Conservation (phyloP, 2,888 invertebrate species). For the Keiferia lycopersicella region DNA sequence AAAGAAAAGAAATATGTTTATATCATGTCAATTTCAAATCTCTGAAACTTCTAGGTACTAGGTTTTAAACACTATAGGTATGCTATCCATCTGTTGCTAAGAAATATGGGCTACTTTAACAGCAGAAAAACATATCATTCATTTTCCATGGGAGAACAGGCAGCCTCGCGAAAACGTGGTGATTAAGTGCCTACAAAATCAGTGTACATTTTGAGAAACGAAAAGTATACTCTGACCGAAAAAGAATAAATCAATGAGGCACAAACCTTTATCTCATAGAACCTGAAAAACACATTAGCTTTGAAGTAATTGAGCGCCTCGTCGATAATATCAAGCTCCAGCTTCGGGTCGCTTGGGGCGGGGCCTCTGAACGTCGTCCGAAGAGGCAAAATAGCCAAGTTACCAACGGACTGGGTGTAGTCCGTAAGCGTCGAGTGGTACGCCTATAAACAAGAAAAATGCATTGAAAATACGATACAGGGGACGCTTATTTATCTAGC, state of each 20-base stretch:
- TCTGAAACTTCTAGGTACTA: too few relatives aligned
- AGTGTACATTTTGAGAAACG: neutral
- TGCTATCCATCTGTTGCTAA: too few relatives aligned
- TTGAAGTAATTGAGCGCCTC: conserved; percentile 98
- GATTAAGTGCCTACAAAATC: too few relatives aligned
- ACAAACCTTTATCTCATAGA: conserved; percentile 97
- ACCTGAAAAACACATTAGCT: conserved; percentile 99
- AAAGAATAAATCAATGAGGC: too few relatives aligned
- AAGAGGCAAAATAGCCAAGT: conserved; percentile 95
- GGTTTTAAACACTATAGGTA: too few relatives aligned
- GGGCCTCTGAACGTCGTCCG: conserved; percentile 96
- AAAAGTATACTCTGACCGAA: too few relatives aligned
- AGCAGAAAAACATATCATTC: too few relatives aligned
- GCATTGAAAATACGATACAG: neutral
- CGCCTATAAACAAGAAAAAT: conserved; percentile 83
- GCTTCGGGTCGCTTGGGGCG: conserved; percentile 85
- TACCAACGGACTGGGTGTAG: conserved; percentile 89
- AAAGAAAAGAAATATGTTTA: too few relatives aligned
- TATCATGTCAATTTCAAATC: too few relatives aligned
- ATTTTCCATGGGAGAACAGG: too few relatives aligned
- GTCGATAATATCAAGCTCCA: conserved; percentile 95
- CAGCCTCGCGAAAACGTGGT: too few relatives aligned
- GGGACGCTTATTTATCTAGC: neutral
- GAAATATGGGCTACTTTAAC: too few relatives aligned
- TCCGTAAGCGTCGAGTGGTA: conserved; percentile 96